Percentiles rank a stretch among this genome's conserved stretches.
phyloP scores from a whole-genome alignment of 1,140 invertebrate genomes.

The honey bee (Apis mellifera) region DNA sequence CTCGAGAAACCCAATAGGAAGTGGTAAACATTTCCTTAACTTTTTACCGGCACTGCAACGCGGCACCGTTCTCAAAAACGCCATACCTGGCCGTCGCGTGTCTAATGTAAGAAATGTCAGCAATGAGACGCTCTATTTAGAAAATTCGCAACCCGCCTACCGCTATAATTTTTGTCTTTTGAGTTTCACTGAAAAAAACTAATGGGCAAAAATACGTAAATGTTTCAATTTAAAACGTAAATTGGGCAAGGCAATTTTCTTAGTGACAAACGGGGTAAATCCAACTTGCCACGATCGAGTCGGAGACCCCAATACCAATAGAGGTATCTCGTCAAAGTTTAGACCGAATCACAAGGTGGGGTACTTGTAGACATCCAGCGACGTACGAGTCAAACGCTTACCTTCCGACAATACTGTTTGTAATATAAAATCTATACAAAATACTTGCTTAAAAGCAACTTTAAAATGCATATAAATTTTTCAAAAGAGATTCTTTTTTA shows the following conservation, averaged over 20 bases:
- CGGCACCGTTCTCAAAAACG: constrained; percentile 75
- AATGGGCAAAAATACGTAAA: background rate
- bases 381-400: constrained; percentile 22
- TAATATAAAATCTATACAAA: background rate
- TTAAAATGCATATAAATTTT: constrained; percentile 32
- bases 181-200: constrained; percentile 22
- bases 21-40: constrained; percentile 61
- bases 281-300: constrained; percentile 65
- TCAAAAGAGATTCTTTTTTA: background rate
- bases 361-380: constrained; percentile 39
- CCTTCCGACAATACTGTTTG: background rate
- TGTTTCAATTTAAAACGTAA: constrained; percentile 9
- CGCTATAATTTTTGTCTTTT: background rate
- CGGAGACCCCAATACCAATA: constrained; percentile 58
- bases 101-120: constrained; percentile 44
- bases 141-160: constrained; percentile 9
- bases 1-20: constrained; percentile 56
- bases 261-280: constrained; percentile 53
- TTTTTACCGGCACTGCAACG: constrained; percentile 70
- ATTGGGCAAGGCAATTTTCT: constrained; percentile 21
- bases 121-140: constrained; percentile 31
- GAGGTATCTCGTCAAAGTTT: constrained; percentile 41
- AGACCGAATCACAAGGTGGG: constrained; percentile 38
- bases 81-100: constrained; percentile 67
- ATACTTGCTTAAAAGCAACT: too few relatives aligned